Conservation (phyloP, 2,888 invertebrate genomes). For the Psococerastis gibbosa region DNA sequence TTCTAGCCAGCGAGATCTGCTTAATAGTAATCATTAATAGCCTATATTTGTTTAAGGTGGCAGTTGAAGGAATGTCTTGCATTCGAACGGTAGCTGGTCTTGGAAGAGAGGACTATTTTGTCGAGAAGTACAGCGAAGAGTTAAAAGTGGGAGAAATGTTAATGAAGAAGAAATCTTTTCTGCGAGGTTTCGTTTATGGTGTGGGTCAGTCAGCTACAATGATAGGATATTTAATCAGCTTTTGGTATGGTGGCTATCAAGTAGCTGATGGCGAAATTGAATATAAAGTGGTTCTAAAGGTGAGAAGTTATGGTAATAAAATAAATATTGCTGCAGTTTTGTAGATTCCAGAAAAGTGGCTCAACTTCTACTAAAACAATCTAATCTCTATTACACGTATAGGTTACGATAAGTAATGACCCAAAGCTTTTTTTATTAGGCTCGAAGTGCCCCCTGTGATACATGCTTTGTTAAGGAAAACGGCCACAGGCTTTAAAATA, state of each 20-base stretch:
- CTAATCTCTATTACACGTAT: too few species aligned
- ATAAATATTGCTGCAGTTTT: too few species aligned
- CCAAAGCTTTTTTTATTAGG: too few species aligned
- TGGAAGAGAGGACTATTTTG: slow-evolving; percentile 1
- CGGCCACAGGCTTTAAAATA: too few species aligned
- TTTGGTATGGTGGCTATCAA: slow-evolving; percentile 3
- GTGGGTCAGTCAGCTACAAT: background rate
- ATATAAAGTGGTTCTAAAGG: slow-evolving; percentile 2
- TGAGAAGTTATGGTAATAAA: background rate
- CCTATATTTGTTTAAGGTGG: slow-evolving; percentile 3
- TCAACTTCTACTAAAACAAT: too few species aligned
- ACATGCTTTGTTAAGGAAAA: too few species aligned
- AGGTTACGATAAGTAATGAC: too few species aligned
- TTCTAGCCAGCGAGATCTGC: too few species aligned
- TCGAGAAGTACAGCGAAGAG: background rate
- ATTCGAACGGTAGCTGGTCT: background rate
- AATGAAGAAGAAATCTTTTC: background rate
- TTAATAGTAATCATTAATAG: too few species aligned
- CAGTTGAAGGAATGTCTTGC: background rate
- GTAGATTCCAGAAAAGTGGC: too few species aligned
- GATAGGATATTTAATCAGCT: background rate
- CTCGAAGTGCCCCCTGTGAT: too few species aligned
- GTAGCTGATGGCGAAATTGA: background rate
- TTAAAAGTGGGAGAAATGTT: background rate
- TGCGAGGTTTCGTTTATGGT: slow-evolving; percentile 3